Base-by-base conservation (phyloP, 2,113 vertebrate species). In the Dicrurus megarhynchus region DNA sequence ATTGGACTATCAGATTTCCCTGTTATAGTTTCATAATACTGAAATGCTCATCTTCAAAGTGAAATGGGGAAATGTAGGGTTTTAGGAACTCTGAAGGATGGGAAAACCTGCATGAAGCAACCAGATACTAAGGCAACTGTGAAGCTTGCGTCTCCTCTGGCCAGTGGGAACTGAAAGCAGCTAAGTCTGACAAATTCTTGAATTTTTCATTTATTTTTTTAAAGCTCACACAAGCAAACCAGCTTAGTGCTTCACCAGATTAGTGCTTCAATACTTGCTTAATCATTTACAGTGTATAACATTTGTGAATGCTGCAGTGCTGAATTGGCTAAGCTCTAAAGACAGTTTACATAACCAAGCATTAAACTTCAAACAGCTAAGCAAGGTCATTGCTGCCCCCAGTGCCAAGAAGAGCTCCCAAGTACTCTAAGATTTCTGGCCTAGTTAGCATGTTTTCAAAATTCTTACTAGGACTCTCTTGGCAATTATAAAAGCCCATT, bases 181-280 rank as follows among this genome's bases (percentile, higher is more conserved):
- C 47, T 69, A 87, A 92, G 37, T 57, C 78, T 91, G 69, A 84
- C 49, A 94, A 96, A 94, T 81, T 95, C 87, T 82, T 82, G 52
- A 63, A 39, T 37, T 37, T n/a, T 75, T 68, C 18, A 33, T 33
- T 55, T 11, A 0, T 32, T n/a, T 33, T 56, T 69, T 84, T 12
- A 23, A 84, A 69, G 44, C 86, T 89, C 69, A 71, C 17, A 61
- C 65, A 95, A 92, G 74, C 37, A 87, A 96, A 94, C 84, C 64
- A 95, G 91, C 76, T 97, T 94, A 95, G 77, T 69, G 81, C 84
- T 95, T 64, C 94, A 70, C 77, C 89, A 95, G 93, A 94, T 97
- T 95, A 97, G 65, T 47, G 81, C 46, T 69, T 92, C 84, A 94
- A 35, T 76, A 65, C 47, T 82, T 93, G 65, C 65, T 93, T 79